Percentiles rank a stretch among this genome's conserved stretches.
These are phyloP conservation scores for Idaea biselata DNA, from an alignment of 2,888 invertebrate genomes.

Conservation along the genomic window DNA sequence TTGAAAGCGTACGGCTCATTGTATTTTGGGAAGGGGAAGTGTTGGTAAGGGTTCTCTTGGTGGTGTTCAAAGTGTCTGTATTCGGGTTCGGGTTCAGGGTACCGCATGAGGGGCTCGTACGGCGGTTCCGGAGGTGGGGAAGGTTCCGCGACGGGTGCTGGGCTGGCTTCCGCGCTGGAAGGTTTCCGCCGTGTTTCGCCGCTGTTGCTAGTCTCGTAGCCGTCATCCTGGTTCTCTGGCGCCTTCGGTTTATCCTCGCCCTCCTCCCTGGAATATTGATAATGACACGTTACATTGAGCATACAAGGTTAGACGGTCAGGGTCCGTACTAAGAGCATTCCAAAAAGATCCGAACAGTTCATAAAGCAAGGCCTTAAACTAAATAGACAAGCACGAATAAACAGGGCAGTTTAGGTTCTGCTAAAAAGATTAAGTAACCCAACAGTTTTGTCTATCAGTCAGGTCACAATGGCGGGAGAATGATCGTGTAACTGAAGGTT, in stretches of 20 bases:
- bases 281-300: slow-evolving; percentile 3
- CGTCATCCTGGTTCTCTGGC: slow-evolving; percentile 92
- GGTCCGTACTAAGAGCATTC: too few species aligned
- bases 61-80: slow-evolving; percentile 52
- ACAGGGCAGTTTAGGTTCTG: too few species aligned
- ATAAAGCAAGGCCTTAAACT: too few species aligned
- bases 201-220: slow-evolving; percentile 92
- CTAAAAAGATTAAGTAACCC: too few species aligned
- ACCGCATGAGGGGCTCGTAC: slow-evolving; percentile 52
- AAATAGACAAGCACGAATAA: too few species aligned
- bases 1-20: slow-evolving; percentile 67
- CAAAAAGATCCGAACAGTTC: too few species aligned
- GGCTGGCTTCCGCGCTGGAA: slow-evolving; percentile 58
- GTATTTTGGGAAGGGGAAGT: slow-evolving; percentile 70
- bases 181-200: slow-evolving; percentile 77
- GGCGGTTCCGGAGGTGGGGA: slow-evolving; percentile 50
- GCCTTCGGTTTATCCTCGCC: slow-evolving; percentile 76
- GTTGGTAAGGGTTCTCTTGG: slow-evolving; percentile 58
- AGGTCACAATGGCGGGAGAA: too few species aligned
- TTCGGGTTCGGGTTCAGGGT: slow-evolving; percentile 52
- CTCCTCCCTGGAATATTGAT: slow-evolving; percentile 62
- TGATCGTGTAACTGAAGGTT: too few species aligned
- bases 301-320: too few species aligned
- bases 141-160: slow-evolving; percentile 53
- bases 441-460: too few species aligned